phyloP scores from a whole-genome alignment of 2,888 invertebrate species.

The Scaptomyza tumidula region DNA sequence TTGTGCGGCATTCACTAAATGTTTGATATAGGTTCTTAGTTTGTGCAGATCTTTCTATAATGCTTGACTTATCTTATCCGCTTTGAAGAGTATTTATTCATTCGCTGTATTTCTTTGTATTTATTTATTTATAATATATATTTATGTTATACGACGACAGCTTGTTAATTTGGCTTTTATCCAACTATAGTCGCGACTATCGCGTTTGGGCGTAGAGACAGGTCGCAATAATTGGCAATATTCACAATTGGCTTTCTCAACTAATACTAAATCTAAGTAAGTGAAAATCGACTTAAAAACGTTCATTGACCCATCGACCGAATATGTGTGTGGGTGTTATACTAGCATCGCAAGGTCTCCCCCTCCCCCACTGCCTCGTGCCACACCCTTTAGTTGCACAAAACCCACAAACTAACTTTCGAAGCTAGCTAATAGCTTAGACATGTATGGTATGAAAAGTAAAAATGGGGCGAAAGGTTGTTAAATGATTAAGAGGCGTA shows the following conservation, averaged over 20 bases:
- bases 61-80: neutral
- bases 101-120: neutral
- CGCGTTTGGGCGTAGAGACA: constrained; percentile 45
- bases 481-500: constrained; percentile 79
- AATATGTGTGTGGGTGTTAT: constrained; percentile 16
- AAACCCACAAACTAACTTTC: constrained; percentile 32
- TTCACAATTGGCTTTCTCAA: constrained; percentile 51
- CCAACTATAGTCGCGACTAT: constrained; percentile 7
- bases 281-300: constrained; percentile 25
- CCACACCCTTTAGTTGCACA: neutral
- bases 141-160: constrained; percentile 36
- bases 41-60: neutral
- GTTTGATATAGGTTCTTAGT: neutral
- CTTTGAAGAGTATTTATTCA: constrained; percentile 1
- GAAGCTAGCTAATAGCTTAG: neutral
- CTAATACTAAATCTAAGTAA: constrained; percentile 19
- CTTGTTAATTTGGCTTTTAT: constrained; percentile 61
- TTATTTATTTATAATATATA: constrained; percentile 23
- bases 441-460: constrained; percentile 44
- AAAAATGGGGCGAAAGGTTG: constrained; percentile 80
- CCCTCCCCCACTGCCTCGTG: neutral
- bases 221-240: constrained; percentile 59
- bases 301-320: constrained; percentile 64
- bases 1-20: neutral
- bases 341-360: neutral